Evolutionary conservation across 2,888 invertebrate genomes (phyloP), one percentile per base, ranked within the genome.

Genomic region (Poecilus cupreus): DNA sequence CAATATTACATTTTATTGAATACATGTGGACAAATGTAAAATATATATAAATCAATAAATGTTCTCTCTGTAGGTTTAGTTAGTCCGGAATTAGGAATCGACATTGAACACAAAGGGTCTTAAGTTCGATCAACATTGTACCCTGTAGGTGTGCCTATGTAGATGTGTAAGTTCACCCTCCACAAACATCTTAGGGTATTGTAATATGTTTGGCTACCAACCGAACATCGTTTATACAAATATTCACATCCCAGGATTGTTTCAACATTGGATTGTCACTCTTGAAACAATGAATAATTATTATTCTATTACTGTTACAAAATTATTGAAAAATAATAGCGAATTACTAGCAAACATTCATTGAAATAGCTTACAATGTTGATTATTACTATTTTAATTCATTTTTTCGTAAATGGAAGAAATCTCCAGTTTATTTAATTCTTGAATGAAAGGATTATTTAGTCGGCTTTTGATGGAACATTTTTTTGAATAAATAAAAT

Each of bases 191-290:
- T 68, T 68, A 37, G 37, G 64, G 64, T 37, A 37, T 60, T 60
- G 64, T 68, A 60, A 60, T 60, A 68, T 68, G 37, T 68, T 68
- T 37, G 64, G 37, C 37, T 68, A 68, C 18, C 22, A 68, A 68
- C 64, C 64, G 64, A 68, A 68, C 64, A 68, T 68, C 64, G 32
- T 68, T 68, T 37, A 13, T 68, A 68, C 64, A 68, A 68, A 68
- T 68, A 68, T 68, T 68, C 64, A 68, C 64, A 60, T 68, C 37
- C 64, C 37, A 16, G 64, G 64, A 39, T 32, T 68, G 16, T 20
- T 60, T 60, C 64, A 32, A 68, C 10, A 68, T 68, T 68, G 37
- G 18, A 68, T 68, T 68, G 60, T 60, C 60, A 60, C 24, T 13
- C 11, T 20, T 0, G 54, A 54, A 54, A 54, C 54, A 6, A 32